Evolutionary conservation across 2,888 invertebrate genomes (phyloP).

Genomic region (Lysandra bellargus): DNA sequence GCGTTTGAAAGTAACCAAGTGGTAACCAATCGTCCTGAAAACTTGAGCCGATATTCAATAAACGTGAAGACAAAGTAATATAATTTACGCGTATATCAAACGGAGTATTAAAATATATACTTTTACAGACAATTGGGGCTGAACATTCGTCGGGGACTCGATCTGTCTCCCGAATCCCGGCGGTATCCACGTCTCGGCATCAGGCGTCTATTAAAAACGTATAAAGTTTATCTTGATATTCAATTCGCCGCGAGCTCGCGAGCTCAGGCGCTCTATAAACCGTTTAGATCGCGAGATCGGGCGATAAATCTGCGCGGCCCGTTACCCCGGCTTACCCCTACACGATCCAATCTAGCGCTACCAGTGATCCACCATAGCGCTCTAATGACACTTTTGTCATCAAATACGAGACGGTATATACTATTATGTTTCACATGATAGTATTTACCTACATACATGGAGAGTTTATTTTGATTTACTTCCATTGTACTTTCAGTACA

Average conservation of each 20-base stretch:
- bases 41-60: too few relatives aligned
- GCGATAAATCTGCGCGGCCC: constrained; percentile 26
- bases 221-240: constrained; percentile 35
- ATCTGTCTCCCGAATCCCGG: background rate
- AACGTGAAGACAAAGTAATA: background rate
- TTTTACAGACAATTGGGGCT: background rate
- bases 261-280: constrained; percentile 11
- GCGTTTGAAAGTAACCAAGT: too few relatives aligned
- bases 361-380: background rate
- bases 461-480: background rate
- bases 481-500: background rate
- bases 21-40: too few relatives aligned
- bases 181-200: background rate
- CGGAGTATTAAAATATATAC: background rate
- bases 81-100: background rate
- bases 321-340: constrained; percentile 3
- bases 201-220: constrained; percentile 35
- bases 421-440: background rate
- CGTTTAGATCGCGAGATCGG: constrained; percentile 20
- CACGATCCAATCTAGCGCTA: constrained; percentile 21
- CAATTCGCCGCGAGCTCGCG: constrained; percentile 18
- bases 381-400: background rate
- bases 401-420: background rate
- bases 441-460: background rate
- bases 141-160: background rate